Conservation (phyloP, 2,888 invertebrate species). For the Ommatoiulus sabulosus region DNA sequence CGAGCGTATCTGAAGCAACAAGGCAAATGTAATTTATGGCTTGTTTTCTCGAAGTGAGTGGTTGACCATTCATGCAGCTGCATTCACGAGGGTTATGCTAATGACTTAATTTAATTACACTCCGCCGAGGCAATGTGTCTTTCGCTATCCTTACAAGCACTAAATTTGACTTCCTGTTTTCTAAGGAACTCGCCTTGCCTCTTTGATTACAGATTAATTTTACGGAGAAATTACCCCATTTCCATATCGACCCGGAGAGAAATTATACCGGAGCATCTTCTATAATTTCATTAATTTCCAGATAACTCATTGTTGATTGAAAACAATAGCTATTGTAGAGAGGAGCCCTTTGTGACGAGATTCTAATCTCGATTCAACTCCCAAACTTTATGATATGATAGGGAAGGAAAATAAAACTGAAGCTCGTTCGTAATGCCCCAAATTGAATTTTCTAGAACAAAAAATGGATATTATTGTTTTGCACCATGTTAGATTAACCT, state of each 20-base stretch:
- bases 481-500: background rate
- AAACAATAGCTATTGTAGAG: background rate
- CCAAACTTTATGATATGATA: background rate
- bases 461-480: background rate
- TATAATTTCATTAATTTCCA: constrained; percentile 25
- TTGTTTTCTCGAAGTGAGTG: constrained; percentile 45
- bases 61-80: constrained; percentile 50
- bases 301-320: constrained; percentile 13
- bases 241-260: background rate
- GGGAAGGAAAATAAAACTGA: background rate
- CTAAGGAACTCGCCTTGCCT: background rate
- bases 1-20: constrained; percentile 36
- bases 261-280: background rate
- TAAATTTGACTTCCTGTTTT: constrained; percentile 29
- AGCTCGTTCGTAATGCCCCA: background rate
- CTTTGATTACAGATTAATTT: constrained; percentile 13
- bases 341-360: background rate
- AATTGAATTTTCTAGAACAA: background rate
- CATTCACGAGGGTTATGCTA: constrained; percentile 49
- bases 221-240: background rate
- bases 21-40: constrained; percentile 45
- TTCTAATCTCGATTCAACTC: constrained; percentile 2
- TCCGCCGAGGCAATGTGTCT: constrained; percentile 40
- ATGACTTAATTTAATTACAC: constrained; percentile 51
- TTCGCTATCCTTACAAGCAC: background rate